Percentiles rank a stretch among this genome's conserved stretches.
Conservation (phyloP, 2,888 invertebrate species). For the Aquatica leii region DNA sequence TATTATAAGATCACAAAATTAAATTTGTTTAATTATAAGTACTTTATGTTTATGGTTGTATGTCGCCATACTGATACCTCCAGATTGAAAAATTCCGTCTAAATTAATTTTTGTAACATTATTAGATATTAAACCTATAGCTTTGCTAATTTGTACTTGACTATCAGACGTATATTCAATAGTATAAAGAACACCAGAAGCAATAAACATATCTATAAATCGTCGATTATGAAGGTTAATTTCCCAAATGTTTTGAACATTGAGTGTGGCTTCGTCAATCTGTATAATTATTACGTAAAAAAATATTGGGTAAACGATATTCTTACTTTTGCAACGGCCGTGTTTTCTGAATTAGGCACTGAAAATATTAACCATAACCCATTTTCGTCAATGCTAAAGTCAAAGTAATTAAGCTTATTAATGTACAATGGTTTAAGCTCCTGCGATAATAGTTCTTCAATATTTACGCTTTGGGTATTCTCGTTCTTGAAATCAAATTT, state of each 20-base stretch:
- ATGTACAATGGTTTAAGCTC: slow-evolving; percentile 70
- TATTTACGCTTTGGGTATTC: slow-evolving; percentile 59
- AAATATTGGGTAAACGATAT: too few relatives aligned
- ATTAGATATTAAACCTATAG: slow-evolving; percentile 89
- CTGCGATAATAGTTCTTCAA: neutral
- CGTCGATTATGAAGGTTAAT: slow-evolving; percentile 86
- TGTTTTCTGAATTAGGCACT: slow-evolving; percentile 79
- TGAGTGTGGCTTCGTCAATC: slow-evolving; percentile 69
- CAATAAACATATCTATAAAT: slow-evolving; percentile 96
- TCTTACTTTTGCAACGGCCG: slow-evolving; percentile 83
- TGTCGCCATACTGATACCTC: slow-evolving; percentile 88
- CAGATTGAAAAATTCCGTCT: slow-evolving; percentile 91
- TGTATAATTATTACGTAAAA: slow-evolving; percentile 45
- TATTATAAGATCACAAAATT: too few relatives aligned
- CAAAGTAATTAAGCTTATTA: slow-evolving; percentile 84
- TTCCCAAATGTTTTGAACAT: slow-evolving; percentile 83
- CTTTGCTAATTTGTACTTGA: slow-evolving; percentile 86
- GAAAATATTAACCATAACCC: slow-evolving; percentile 96
- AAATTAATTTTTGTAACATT: slow-evolving; percentile 76
- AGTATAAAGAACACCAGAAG: slow-evolving; percentile 90
- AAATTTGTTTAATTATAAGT: too few relatives aligned
- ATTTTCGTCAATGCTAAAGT: slow-evolving; percentile 95
- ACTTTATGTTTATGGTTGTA: slow-evolving; percentile 84
- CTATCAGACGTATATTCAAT: slow-evolving; percentile 74
- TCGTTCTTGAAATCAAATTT: slow-evolving; percentile 62